Evolutionary conservation across 92 coral and sea anemone genomes (phyloP).

Genomic region (Zoanthus sansibaricus): DNA sequence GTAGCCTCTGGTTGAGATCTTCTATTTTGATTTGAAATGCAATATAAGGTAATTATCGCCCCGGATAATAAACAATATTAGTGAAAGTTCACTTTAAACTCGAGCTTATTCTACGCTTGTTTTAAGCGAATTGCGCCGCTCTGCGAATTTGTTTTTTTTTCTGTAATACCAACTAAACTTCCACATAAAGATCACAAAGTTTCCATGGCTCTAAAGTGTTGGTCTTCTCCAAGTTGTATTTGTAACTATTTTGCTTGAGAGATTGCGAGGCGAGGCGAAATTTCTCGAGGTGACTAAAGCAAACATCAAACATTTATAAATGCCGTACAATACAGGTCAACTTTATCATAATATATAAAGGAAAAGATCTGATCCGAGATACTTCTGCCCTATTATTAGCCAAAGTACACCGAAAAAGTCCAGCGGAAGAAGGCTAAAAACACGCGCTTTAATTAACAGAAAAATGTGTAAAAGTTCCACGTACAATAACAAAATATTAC

Average conservation of each 20-base stretch:
- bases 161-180: not conserved
- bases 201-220: not conserved
- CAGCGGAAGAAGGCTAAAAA: not conserved
- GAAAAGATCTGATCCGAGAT: not conserved
- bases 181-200: too few species aligned
- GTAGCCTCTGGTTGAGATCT: not conserved
- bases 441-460: not conserved
- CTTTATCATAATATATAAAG: not conserved
- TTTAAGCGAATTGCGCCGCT: not conserved
- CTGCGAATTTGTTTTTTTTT: not conserved
- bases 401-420: not conserved
- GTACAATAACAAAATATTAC: not conserved
- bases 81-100: not conserved
- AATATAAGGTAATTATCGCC: conserved; percentile 26
- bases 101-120: not conserved
- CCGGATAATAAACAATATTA: conserved; percentile 30
- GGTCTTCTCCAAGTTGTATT: not conserved
- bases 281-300: not conserved
- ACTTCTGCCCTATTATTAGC: not conserved
- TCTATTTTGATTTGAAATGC: not conserved
- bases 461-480: not conserved
- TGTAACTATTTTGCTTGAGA: not conserved
- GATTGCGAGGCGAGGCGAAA: not conserved
- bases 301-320: not conserved
- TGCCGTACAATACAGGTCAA: not conserved